These are phyloP conservation scores for Echinarachnius parma DNA, from an alignment of 53 echinoderm and acorn worm genomes.

Conservation along the genomic window DNA sequence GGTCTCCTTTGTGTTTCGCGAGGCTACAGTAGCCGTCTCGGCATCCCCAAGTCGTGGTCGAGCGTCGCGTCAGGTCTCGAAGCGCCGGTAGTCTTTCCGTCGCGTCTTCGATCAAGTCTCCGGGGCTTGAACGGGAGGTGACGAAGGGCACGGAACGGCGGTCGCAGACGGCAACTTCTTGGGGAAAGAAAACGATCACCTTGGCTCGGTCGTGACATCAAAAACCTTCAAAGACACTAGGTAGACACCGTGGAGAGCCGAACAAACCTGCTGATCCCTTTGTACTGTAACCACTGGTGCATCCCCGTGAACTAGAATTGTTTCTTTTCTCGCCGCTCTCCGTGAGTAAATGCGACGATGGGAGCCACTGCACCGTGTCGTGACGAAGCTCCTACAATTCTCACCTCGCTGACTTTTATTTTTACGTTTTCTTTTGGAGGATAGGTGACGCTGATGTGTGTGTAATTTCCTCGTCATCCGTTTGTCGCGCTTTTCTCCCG, in stretches of 20 bases:
- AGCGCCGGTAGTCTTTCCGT: background rate
- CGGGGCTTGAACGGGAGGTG: no score
- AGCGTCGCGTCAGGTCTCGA: background rate
- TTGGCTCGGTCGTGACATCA: no score
- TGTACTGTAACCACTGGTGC: slow-evolving; percentile 30
- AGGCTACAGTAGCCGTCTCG: background rate
- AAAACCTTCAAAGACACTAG: no score
- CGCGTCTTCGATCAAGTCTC: background rate
- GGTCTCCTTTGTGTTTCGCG: background rate
- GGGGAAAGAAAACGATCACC: no score
- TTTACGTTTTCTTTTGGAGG: background rate
- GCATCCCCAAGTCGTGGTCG: no score
- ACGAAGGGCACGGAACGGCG: no score
- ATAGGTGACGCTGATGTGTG: background rate
- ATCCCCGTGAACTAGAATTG: slow-evolving; percentile 23
- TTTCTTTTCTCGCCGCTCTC: slow-evolving; percentile 29
- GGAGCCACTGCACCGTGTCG: no score
- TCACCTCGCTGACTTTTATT: no score
- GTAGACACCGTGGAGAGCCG: no score
- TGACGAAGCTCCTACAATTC: no score
- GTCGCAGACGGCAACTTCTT: no score
- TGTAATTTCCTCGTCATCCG: background rate
- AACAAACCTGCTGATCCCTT: no score
- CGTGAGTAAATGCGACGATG: background rate
- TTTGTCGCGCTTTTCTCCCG: slow-evolving; percentile 22